Conservation (phyloP, 35 echinoderm and acorn worm genomes). For the Diadema setosum region DNA sequence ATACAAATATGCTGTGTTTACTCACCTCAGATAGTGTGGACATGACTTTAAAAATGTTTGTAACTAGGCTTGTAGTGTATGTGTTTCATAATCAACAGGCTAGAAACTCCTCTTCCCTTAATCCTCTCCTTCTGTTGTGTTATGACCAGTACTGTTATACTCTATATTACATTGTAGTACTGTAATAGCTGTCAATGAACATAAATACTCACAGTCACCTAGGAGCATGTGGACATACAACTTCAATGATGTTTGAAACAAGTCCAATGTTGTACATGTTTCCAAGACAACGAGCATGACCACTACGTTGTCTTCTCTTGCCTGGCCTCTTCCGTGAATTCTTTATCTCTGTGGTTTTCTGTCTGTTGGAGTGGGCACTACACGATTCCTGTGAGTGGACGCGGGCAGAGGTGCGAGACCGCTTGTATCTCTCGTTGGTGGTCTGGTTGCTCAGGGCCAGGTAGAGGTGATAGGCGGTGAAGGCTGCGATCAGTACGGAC, state of each 20-base stretch:
- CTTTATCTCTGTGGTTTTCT: neutral
- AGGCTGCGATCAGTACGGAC: constrained; percentile 46
- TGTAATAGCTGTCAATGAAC: too few relatives aligned
- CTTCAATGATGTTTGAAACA: neutral
- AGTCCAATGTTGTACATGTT: neutral
- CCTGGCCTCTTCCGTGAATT: neutral
- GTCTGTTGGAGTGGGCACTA: neutral
- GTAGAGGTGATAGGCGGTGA: constrained; percentile 58
- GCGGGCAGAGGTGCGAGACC: neutral
- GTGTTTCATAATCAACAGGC: too few relatives aligned
- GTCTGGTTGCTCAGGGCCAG: constrained; percentile 72
- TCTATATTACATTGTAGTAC: too few relatives aligned
- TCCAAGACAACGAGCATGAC: neutral
- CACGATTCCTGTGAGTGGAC: neutral
- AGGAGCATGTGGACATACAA: neutral
- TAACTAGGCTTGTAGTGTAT: too few relatives aligned
- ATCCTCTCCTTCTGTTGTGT: too few relatives aligned
- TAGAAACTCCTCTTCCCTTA: too few relatives aligned
- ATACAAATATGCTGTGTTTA: too few relatives aligned
- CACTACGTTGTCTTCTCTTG: neutral
- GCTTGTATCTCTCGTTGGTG: constrained; percentile 88
- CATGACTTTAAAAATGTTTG: too few relatives aligned
- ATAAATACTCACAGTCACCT: too few relatives aligned
- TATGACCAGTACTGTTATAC: too few relatives aligned
- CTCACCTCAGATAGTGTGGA: too few relatives aligned